Evolutionary conservation across 2,888 invertebrate genomes (phyloP), one percentile per base, ranked within the genome.

Genomic region (Diadegma fenestrale): DNA sequence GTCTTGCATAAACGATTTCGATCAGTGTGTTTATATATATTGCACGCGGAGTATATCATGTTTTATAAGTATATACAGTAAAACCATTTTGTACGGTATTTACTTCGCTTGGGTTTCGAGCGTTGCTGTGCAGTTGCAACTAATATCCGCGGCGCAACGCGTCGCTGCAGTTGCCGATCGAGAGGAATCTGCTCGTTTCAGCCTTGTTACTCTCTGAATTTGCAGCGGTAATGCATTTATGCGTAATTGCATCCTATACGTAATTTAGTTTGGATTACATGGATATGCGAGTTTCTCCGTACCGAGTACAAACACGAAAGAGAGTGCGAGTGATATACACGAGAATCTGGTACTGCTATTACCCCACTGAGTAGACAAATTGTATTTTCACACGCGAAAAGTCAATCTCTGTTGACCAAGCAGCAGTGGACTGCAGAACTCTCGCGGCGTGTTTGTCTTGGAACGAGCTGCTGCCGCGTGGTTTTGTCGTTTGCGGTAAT

Each of bases 381-480:
- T 87, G 86, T 86, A 79, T 87, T 87, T 87, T 87, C 87, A 87
- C 87, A 87, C 87, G 87, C 87, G 83, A 87, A 71, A 81, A 82
- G 79, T 77, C 85, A 82, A 83, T 85, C 80, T 82, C 63, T 43
- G n/a, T 69, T 76, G 79, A 54, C 73, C 48, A 61, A 72, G n/a
- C n/a, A n/a, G n/a, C n/a, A n/a, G n/a, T n/a, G n/a, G n/a, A n/a
- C n/a, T n/a, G n/a, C n/a, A n/a, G n/a, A n/a, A n/a, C n/a, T n/a
- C n/a, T n/a, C n/a, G n/a, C n/a, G n/a, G n/a, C n/a, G 37, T 37
- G 37, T 37, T 37, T 45, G 17, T 41, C n/a, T 33, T 19, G 48
- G 12, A 37, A 33, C 30, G 37, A 66, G 76, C 48, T 51, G 64
- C 30, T 33, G 33, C n/a, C n/a, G n/a, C n/a, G n/a, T n/a, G n/a